Evolutionary conservation across 1,140 invertebrate species (phyloP).

Genomic region (Tigriopus japonicus): DNA sequence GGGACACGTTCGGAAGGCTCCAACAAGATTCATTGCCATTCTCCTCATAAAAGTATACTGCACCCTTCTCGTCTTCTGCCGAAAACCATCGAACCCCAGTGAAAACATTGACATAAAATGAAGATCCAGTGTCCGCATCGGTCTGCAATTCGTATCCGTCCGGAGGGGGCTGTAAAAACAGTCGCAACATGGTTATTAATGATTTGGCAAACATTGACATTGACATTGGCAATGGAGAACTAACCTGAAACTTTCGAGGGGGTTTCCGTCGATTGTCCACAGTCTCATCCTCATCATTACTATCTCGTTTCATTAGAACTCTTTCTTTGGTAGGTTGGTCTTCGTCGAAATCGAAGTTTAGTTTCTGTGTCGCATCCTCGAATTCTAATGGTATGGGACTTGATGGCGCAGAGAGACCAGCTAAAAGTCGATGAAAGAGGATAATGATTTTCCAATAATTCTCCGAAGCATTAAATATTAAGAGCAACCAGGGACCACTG

Average conservation of each 20-base stretch:
- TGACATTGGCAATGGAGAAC: background rate
- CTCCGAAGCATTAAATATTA: too few species aligned
- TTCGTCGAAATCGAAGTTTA: too few species aligned
- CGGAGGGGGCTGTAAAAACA: background rate
- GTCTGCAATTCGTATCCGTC: conserved; percentile 2
- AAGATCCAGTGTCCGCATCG: conserved; percentile 1
- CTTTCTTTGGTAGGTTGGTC: background rate
- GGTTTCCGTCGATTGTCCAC: background rate
- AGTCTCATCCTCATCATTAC: conserved; percentile 7
- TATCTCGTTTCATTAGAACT: background rate
- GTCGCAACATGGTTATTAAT: too few species aligned
- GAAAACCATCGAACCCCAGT: conserved; percentile 36
- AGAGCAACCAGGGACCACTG: too few species aligned
- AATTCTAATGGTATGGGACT: too few species aligned
- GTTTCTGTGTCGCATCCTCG: too few species aligned
- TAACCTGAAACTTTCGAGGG: background rate
- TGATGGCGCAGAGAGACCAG: too few species aligned
- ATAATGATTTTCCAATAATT: too few species aligned
- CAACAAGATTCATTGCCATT: conserved; percentile 38
- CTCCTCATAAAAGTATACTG: conserved; percentile 40
- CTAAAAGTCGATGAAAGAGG: too few species aligned
- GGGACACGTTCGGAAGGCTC: conserved; percentile 30
- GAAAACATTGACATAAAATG: conserved; percentile 18
- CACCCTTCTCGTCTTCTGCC: conserved; percentile 36
- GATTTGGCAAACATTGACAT: too few species aligned